These are phyloP conservation scores for Microtus oregoni DNA, from an alignment of 2,113 vertebrate genomes.

Conservation along the genomic window DNA sequence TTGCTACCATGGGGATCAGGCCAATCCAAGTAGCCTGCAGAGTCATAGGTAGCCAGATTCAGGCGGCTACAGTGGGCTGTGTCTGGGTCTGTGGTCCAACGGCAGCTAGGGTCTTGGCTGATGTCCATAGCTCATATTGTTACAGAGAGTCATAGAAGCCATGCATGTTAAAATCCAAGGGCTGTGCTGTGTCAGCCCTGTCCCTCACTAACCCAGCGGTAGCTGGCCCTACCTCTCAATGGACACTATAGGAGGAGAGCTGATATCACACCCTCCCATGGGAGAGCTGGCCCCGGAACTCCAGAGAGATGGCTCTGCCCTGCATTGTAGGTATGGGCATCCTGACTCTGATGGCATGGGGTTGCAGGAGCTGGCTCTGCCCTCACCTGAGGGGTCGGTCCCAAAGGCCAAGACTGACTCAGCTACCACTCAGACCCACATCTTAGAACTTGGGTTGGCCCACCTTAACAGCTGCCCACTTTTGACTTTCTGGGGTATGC, in stretches of 20 bases:
- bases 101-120: not conserved
- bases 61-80: not conserved
- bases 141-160: not conserved
- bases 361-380: too few relatives aligned
- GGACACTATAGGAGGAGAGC: not conserved
- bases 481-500: not conserved
- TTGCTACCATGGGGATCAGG: not conserved
- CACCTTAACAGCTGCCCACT: not conserved
- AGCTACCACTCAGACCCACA: not conserved
- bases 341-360: not conserved
- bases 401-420: not conserved
- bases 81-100: too few relatives aligned
- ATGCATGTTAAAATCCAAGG: not conserved
- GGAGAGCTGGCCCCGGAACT: not conserved
- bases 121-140: not conserved
- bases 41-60: not conserved
- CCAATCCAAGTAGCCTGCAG: not conserved
- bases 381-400: not conserved
- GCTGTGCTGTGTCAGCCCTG: not conserved
- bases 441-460: not conserved
- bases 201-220: not conserved
- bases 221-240: not conserved
- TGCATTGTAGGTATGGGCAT: too few relatives aligned
- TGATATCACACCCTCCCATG: not conserved
- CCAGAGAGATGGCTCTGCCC: too few relatives aligned